Evolutionary conservation across 2,797 vertebrate species (phyloP), one percentile per base, ranked within the genome.

Genomic region (Pseudomugil gertrudae): DNA sequence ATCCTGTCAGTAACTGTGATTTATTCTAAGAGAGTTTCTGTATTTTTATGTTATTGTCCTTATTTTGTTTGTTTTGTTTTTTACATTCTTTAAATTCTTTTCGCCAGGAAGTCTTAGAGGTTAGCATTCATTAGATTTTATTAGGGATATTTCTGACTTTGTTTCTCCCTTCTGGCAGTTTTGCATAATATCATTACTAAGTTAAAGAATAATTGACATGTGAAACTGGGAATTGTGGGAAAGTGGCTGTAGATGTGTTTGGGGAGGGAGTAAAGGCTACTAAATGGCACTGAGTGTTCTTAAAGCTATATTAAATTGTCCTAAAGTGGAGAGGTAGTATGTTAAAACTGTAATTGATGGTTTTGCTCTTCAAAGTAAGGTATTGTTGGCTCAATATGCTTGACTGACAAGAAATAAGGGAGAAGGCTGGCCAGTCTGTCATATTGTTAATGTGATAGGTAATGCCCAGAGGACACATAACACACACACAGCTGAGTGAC

Each of bases 381-480:
- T 76, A 78, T 84, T 86, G 84, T 87, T 83, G 76, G 76, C 64
- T 81, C 72, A 80, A 83, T 87, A 78, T 57, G 55, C 55, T 83
- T 92, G 90, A 92, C 80, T 89, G 90, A 92, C 88, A 85, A 84
- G 69, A 81, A 90, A 87, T 89, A 82, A 89, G 84, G 87, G 84
- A 78, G 74, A 69, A 85, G 84, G 81, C 76, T 47, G 76, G 86
- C 79, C 73, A 76, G 78, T 79, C 75, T 88, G 89, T 90, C 84
- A 88, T 88, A 66, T 77, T 17, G 62, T 53, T 92, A 90, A 91
- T 92, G 81, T 91, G 90, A 88, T 89, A 88, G 86, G 86, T 89
- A 88, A 89, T 86, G 81, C 86, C 84, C 81, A 3, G 65, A 88
- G 89, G 88, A 89, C 58, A 78, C 69, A 77, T 69, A 77, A 61